These are phyloP conservation scores for Hyposoter dolosus DNA, from an alignment of 2,888 invertebrate genomes.

Conservation along the genomic window DNA sequence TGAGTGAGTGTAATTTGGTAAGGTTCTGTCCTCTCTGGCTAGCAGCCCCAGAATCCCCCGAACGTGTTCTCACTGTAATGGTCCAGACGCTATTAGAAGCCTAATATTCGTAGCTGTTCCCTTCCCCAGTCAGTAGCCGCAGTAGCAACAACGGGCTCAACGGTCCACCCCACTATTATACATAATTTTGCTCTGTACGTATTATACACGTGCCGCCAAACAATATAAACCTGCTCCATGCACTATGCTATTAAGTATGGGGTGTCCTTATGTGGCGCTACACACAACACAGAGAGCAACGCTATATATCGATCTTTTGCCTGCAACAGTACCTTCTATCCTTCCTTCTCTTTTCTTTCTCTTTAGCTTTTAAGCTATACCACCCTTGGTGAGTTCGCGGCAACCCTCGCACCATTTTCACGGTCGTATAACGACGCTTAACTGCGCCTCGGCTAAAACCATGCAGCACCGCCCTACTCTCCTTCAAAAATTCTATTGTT, in stretches of 20 bases:
- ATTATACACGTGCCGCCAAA: slow-evolving; percentile 64
- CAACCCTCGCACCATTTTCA: slow-evolving; percentile 57
- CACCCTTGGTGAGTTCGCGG: slow-evolving; percentile 35
- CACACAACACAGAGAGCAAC: slow-evolving; percentile 12
- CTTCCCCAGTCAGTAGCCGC: slow-evolving; percentile 35
- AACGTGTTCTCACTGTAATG: slow-evolving; percentile 65
- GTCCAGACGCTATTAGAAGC: slow-evolving; percentile 69
- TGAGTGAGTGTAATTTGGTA: slow-evolving; percentile 48
- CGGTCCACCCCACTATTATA: slow-evolving; percentile 38
- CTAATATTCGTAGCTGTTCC: slow-evolving; percentile 68
- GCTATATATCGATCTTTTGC: background rate
- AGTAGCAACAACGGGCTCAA: slow-evolving; percentile 16
- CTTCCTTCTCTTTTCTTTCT: slow-evolving; percentile 10
- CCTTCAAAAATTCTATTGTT: slow-evolving; percentile 4
- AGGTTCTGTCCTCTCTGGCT: background rate
- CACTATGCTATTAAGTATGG: slow-evolving; percentile 27
- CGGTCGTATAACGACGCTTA: slow-evolving; percentile 58
- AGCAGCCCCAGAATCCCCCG: slow-evolving; percentile 26
- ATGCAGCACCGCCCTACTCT: slow-evolving; percentile 14
- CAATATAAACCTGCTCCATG: slow-evolving; percentile 60
- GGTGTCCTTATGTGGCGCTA: slow-evolving; percentile 33
- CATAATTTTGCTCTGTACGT: slow-evolving; percentile 59
- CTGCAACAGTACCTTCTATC: background rate
- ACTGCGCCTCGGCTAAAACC: slow-evolving; percentile 19
- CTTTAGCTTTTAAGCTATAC: slow-evolving; percentile 21